Conservation (phyloP, 2,113 vertebrate genomes). For the Polyodon spathula region DNA sequence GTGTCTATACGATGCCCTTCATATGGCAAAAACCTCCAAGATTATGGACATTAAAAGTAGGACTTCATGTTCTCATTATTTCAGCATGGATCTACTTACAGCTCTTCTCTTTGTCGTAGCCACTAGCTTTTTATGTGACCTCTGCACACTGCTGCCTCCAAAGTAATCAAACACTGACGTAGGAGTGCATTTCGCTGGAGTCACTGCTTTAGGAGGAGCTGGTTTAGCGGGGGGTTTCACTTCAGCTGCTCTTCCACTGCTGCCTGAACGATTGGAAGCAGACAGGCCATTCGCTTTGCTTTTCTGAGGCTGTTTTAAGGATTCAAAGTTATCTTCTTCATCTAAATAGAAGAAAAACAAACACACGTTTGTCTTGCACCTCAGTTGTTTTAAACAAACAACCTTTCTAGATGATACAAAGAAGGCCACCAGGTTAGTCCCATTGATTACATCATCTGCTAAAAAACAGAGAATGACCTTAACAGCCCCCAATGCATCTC, state of each 20-base stretch:
- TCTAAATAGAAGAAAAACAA: slow-evolving; percentile 48
- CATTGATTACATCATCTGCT: background rate
- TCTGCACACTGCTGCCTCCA: slow-evolving; percentile 61
- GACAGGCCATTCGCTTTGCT: slow-evolving; percentile 57
- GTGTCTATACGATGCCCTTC: too few relatives aligned
- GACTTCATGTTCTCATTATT: background rate
- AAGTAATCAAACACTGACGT: slow-evolving; percentile 83
- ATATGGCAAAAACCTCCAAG: background rate
- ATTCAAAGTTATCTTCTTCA: slow-evolving; percentile 77
- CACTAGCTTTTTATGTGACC: slow-evolving; percentile 87
- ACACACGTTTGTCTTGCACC: background rate
- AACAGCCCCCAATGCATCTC: too few relatives aligned
- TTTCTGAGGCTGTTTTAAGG: slow-evolving; percentile 56
- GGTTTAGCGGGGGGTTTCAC: slow-evolving; percentile 44
- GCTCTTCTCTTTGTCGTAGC: slow-evolving; percentile 76
- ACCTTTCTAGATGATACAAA: background rate
- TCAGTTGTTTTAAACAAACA: background rate
- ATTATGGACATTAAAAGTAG: background rate
- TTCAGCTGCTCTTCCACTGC: slow-evolving; percentile 30
- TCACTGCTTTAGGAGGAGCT: slow-evolving; percentile 46
- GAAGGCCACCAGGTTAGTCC: background rate
- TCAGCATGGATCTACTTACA: slow-evolving; percentile 51
- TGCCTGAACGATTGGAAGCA: slow-evolving; percentile 18
- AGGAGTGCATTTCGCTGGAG: slow-evolving; percentile 61
- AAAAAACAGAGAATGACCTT: background rate